Base-by-base conservation (phyloP, 1,140 invertebrate species). In the Grapholita molesta region DNA sequence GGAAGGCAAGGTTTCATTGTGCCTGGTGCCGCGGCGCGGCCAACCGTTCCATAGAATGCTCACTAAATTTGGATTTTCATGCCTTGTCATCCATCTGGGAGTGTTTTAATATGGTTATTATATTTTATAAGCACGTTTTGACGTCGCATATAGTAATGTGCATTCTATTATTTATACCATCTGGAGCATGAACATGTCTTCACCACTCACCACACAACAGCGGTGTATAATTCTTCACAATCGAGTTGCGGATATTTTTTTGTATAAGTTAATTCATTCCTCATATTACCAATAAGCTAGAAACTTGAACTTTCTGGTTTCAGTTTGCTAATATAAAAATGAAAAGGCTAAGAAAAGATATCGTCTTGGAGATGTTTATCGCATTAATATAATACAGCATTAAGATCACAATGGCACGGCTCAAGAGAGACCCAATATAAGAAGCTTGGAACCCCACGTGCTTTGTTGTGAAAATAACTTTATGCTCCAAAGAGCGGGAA, bases 401-500 rank as follows among this genome's bases (percentile, higher is more conserved):
- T 91, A 88, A 88, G 89, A 89, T 89, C 81, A 91, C 89, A 91
- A 91, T 89, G 81, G 86, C 66, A 72, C 80, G 84, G 85, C 85
- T 90, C 83, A 79, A 83, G 85, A 88, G 82, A 87, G 84, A 84
- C 82, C 84, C 86, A 91, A 89, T 89, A 85, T 88, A 89, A 85
- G 85, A 75, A 81, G 85, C 84, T 88, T 79, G 78, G 77, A 83
- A 72, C 73, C 73, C 75, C 71, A 76, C 73, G 64, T 79, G 82
- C 85, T 86, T 91, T 91, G 89, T 89, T 89, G 89, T 86, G 86
- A 84, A 85, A 88, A 91, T 91, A 91, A 88, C 85, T 88, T 90
- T 88, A 86, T 89, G 84, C 86, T 76, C 80, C 79, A 77, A 72
- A 86, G 80, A 74, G 80, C 79, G 78, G 78, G 73, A 75, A 82